Conservation (phyloP, 1,140 invertebrate genomes). For the Lasaia peninsularis region DNA sequence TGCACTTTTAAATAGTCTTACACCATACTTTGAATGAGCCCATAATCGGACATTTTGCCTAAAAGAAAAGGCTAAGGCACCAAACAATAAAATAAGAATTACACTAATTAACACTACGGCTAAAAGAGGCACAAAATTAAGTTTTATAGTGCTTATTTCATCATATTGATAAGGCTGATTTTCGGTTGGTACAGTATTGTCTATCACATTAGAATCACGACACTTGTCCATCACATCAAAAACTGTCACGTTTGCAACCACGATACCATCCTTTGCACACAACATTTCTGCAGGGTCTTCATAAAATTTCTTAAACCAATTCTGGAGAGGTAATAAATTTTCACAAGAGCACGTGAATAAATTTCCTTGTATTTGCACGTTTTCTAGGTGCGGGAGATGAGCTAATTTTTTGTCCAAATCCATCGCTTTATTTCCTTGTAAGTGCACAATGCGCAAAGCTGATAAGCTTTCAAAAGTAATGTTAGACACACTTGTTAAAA, state of each 20-base stretch:
- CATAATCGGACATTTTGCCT: constrained; percentile 86
- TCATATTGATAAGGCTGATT: constrained; percentile 74
- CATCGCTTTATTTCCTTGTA: constrained; percentile 87
- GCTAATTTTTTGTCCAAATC: constrained; percentile 84
- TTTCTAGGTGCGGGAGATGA: constrained; percentile 82
- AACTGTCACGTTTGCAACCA: constrained; percentile 81
- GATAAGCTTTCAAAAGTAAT: constrained; percentile 85
- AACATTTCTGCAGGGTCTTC: constrained; percentile 83
- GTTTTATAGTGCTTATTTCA: constrained; percentile 79
- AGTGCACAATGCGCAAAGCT: constrained; percentile 84
- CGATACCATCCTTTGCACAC: constrained; percentile 79
- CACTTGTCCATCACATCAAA: constrained; percentile 82
- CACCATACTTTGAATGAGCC: constrained; percentile 86
- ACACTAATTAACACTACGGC: constrained; percentile 86
- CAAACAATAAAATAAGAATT: constrained; percentile 83
- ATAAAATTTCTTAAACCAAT: constrained; percentile 83
- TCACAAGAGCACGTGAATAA: constrained; percentile 84
- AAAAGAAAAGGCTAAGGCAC: constrained; percentile 86
- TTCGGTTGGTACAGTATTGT: constrained; percentile 84
- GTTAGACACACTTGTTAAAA: constrained; percentile 84
- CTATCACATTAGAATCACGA: constrained; percentile 83
- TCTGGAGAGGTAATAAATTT: constrained; percentile 79
- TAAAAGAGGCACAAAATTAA: constrained; percentile 81
- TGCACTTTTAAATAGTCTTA: constrained; percentile 85
- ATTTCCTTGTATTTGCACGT: constrained; percentile 81